Base-by-base conservation (phyloP, 2,888 invertebrate genomes). In the Amblyjoppa fuscipennis region DNA sequence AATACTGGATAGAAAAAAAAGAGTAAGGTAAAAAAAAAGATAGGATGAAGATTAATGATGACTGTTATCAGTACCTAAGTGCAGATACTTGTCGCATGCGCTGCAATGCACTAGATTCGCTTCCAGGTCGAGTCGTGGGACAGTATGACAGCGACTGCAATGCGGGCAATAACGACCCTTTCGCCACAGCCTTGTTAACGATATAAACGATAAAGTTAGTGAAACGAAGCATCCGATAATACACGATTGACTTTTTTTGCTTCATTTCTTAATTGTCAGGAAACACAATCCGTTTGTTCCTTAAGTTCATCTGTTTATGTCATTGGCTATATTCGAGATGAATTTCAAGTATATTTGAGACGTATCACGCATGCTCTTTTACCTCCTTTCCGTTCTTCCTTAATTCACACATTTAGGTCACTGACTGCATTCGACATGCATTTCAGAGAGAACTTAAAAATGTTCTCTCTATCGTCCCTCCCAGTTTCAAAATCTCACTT, bases 101-200 rank as follows among this genome's bases (percentile, higher is more conserved):
- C 94, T 93, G 92, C 95, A 95, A 93, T 94, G 94, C 89, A 94
- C 92, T 91, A 95, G 94, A 90, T 93, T 93, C 89, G 92, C 91
- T 89, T 96, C 96, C 95, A 96, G 95, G 93, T 96, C 96, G 94
- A 96, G 96, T 95, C 96, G 96, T 94, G 95, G 95, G 92, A 95
- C 96, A 95, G 95, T 95, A 95, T 96, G 96, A 94, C 96, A 96
- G 95, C 96, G 96, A 93, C 96, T 96, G 95, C 96, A 96, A 94
- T 96, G 95, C 93, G 96, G 96, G 95, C 96, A 96, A 95, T 96
- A 96, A 94, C 96, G 96, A 94, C 96, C 96, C 95, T 96, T 96
- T 95, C 96, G 96, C 95, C 96, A 96, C 93, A 96, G 95, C 95
- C 96, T 96, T 94, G 90, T 92, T 92, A 92, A 90, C 87, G 87